These are phyloP conservation scores for Acromyrmex heyeri DNA, from an alignment of 1,140 invertebrate species.

Conservation along the genomic window DNA sequence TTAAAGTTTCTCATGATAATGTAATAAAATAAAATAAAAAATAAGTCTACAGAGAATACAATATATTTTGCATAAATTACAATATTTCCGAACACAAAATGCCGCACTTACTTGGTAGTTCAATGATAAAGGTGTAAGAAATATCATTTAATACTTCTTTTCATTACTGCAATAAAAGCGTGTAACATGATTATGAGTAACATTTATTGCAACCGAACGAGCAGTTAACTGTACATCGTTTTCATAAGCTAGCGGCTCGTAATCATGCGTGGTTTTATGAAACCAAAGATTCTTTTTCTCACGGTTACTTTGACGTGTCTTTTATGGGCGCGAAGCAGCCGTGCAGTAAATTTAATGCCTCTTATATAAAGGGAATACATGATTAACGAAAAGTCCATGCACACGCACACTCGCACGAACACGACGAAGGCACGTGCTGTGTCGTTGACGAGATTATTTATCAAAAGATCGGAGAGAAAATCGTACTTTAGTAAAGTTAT, in stretches of 20 bases:
- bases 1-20: constrained; percentile 16
- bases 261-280: constrained; percentile 68
- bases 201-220: constrained; percentile 73
- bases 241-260: constrained; percentile 63
- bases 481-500: neutral
- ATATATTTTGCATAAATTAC: constrained; percentile 49
- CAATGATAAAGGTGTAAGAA: constrained; percentile 76
- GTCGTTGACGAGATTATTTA: neutral
- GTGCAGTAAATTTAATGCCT: constrained; percentile 63
- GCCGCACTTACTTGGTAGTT: constrained; percentile 48
- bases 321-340: constrained; percentile 61
- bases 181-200: constrained; percentile 74
- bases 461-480: neutral
- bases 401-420: neutral
- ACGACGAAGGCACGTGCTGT: constrained; percentile 8
- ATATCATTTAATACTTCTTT: constrained; percentile 76
- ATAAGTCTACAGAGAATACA: neutral
- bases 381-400: constrained; percentile 56
- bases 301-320: constrained; percentile 61
- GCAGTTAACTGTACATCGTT: constrained; percentile 72
- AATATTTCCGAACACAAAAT: constrained; percentile 56
- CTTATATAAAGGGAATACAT: constrained; percentile 51
- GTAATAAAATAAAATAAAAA: neutral
- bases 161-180: constrained; percentile 71
- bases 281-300: constrained; percentile 65